These are phyloP conservation scores for Sinocyclocheilus rhinocerous DNA, from an alignment of 2,113 vertebrate genomes.

Conservation along the genomic window DNA sequence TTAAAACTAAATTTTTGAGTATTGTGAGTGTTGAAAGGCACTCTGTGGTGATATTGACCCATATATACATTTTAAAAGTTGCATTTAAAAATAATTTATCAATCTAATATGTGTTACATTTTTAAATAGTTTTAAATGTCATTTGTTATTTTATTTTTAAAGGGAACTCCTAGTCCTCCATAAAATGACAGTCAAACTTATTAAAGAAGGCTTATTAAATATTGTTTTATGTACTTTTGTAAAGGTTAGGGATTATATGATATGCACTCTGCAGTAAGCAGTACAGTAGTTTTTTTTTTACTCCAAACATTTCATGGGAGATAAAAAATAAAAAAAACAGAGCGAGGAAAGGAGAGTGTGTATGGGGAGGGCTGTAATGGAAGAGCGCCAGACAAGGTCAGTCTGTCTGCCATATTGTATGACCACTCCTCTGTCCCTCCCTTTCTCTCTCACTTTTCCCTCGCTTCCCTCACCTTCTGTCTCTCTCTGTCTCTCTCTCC, in stretches of 20 bases:
- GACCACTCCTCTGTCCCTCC: constrained; percentile 6
- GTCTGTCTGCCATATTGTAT: background rate
- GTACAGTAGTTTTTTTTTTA: background rate
- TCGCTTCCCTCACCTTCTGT: constrained; percentile 27
- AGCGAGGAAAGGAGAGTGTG: background rate
- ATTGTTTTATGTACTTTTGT: background rate
- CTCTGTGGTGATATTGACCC: too few species aligned
- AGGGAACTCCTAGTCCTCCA: background rate
- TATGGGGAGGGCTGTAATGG: background rate
- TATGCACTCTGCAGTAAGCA: background rate
- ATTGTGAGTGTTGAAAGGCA: too few species aligned
- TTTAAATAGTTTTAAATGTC: background rate
- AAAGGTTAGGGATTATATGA: background rate
- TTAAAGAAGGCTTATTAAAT: background rate
- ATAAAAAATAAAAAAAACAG: background rate
- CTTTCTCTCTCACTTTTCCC: constrained; percentile 28
- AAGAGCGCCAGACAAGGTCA: constrained; percentile 18
- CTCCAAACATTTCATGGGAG: background rate
- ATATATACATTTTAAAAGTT: background rate
- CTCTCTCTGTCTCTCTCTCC: constrained; percentile 15
- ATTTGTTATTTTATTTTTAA: background rate
- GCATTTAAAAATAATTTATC: background rate
- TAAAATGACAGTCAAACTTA: background rate
- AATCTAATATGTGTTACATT: too few species aligned
- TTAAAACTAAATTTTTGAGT: too few species aligned